Base-by-base conservation (phyloP, 2,113 vertebrate genomes). In the Oryzias melastigma region DNA sequence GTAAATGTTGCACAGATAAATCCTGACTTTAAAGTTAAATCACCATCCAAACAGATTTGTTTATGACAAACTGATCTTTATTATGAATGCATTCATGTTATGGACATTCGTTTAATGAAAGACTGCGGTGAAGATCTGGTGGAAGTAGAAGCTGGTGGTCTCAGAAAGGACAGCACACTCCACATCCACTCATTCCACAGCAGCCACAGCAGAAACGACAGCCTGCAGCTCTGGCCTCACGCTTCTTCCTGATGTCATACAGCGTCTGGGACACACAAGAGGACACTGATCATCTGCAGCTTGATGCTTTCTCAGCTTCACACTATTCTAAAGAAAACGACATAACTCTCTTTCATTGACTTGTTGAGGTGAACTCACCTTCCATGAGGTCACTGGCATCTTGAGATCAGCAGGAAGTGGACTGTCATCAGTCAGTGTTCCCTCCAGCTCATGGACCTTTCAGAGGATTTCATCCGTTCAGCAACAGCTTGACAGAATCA, bases 131-230 rank as follows among this genome's bases (percentile, higher is more conserved):
- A 1, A 35, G 29, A 35, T 35, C 7, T 35, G 29, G 29, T 35
- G 29, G 29, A 35, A 35, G 3, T 50, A 19, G 14, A 10, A n/a
- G 29, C 12, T 13, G 7, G 17, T 7, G 5, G 7, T 40, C 29
- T 46, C 25, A 1, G 62, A 49, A 74, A 7, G 53, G n/a, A 29
- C 51, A 68, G 61, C 64, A 68, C n/a, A 67, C 40, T 7, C 56
- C 47, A 4, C 69, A 65, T 8, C 16, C 52, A 20, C 14, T 35
- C 29, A 35, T 1, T 44, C 18, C 29, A 35, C 70, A 78, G 61
- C 70, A 73, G 69, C 24, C 47, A 5, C 69, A 73, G 60, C 59
- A 73, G 15, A 25, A 27, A 20, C 2, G 29, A 24, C 69, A 65
- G 48, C 51, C 61, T 6, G 64, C 1, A 3, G 64, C 54, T 7